Evolutionary conservation across 2,888 invertebrate species (phyloP).

Genomic region (Brachynemurus nebulosus): DNA sequence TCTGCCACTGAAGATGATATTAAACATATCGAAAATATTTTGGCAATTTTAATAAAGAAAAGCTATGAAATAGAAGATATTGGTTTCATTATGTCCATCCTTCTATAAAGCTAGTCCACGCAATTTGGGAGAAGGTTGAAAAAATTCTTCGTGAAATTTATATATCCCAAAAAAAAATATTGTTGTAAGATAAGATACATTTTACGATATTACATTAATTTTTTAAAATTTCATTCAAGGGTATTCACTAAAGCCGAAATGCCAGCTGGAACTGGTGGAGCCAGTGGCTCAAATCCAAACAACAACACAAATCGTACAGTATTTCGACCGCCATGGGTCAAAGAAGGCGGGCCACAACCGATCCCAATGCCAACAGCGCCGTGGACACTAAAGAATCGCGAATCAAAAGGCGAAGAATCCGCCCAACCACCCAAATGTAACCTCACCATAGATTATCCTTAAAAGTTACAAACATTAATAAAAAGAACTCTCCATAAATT

Average conservation of each 20-base stretch:
- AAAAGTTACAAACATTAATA: neutral
- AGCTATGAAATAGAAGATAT: too few relatives aligned
- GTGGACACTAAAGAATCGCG: slow-evolving; percentile 42
- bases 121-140: too few relatives aligned
- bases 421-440: slow-evolving; percentile 7
- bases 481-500: neutral
- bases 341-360: slow-evolving; percentile 45
- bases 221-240: slow-evolving; percentile 13
- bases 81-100: too few relatives aligned
- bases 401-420: slow-evolving; percentile 17
- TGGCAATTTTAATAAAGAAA: too few relatives aligned
- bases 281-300: slow-evolving; percentile 34
- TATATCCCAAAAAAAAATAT: neutral
- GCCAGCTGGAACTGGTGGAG: slow-evolving; percentile 42
- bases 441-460: neutral
- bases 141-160: too few relatives aligned
- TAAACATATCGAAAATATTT: neutral
- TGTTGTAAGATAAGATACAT: neutral
- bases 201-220: neutral
- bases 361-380: slow-evolving; percentile 42
- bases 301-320: slow-evolving; percentile 44
- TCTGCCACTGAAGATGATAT: neutral
- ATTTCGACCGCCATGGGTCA: slow-evolving; percentile 64
- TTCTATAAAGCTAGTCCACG: too few relatives aligned
- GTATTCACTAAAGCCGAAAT: slow-evolving; percentile 27